Evolutionary conservation across 2,888 invertebrate genomes (phyloP).

Genomic region (Pogonocherus hispidulus): DNA sequence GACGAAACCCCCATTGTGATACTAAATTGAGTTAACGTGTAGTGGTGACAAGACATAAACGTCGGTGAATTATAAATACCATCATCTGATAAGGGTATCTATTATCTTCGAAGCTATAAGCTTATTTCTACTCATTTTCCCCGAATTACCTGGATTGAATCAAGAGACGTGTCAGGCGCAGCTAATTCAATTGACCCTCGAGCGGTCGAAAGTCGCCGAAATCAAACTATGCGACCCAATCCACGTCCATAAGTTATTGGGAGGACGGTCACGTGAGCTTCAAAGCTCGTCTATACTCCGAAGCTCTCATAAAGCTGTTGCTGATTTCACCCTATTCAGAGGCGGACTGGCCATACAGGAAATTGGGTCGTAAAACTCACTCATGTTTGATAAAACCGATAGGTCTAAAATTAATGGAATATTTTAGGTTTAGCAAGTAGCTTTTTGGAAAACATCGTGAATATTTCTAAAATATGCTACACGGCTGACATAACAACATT

Average conservation of each 20-base stretch:
- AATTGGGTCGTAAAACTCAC: no score
- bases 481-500: no score
- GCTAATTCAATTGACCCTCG: background rate
- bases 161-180: background rate
- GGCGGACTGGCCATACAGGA: no score
- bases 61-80: no score
- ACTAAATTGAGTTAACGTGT: no score
- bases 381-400: no score
- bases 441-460: no score
- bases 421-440: no score
- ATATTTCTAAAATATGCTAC: no score
- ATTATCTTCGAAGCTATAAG: background rate
- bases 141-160: background rate
- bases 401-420: no score
- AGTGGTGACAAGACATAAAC: no score
- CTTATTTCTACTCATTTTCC: background rate
- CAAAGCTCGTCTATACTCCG: constrained; percentile 11
- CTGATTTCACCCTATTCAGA: constrained; percentile 18
- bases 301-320: constrained; percentile 32
- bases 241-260: constrained; percentile 31
- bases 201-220: background rate
- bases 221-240: constrained; percentile 12
- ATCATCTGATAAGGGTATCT: background rate
- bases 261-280: constrained; percentile 31
- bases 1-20: no score